These are phyloP conservation scores for Papilio elwesi DNA, from an alignment of 2,888 invertebrate genomes.

Conservation along the genomic window DNA sequence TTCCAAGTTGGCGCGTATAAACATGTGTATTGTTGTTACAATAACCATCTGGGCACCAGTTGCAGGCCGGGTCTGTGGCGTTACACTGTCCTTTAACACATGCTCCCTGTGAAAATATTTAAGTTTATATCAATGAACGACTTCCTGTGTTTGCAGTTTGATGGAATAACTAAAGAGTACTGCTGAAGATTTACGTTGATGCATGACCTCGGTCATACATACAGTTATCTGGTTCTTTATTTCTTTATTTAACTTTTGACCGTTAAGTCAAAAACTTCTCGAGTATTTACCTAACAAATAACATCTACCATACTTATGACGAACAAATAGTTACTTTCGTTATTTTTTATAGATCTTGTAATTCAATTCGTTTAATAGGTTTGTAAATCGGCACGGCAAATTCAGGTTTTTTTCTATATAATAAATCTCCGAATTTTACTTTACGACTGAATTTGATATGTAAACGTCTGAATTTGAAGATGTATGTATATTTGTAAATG, in stretches of 20 bases:
- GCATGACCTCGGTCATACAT: background rate
- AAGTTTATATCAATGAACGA: constrained; percentile 1
- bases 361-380: no score
- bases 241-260: background rate
- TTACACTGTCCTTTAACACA: constrained; percentile 79
- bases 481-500: no score
- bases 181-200: background rate
- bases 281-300: no score
- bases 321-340: no score
- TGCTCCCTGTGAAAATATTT: constrained; percentile 61
- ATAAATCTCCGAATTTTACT: no score
- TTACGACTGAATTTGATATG: no score
- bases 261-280: no score
- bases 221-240: background rate
- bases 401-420: no score
- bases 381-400: no score
- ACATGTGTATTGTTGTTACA: constrained; percentile 76
- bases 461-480: no score
- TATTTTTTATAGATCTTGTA: no score
- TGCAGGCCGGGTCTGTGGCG: constrained; percentile 69
- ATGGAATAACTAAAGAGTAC: background rate
- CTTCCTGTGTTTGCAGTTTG: background rate
- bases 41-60: constrained; percentile 79
- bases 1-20: constrained; percentile 64
- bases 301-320: no score